These are phyloP conservation scores for Saturnia pavonia DNA, from an alignment of 2,888 invertebrate species.

Conservation along the genomic window DNA sequence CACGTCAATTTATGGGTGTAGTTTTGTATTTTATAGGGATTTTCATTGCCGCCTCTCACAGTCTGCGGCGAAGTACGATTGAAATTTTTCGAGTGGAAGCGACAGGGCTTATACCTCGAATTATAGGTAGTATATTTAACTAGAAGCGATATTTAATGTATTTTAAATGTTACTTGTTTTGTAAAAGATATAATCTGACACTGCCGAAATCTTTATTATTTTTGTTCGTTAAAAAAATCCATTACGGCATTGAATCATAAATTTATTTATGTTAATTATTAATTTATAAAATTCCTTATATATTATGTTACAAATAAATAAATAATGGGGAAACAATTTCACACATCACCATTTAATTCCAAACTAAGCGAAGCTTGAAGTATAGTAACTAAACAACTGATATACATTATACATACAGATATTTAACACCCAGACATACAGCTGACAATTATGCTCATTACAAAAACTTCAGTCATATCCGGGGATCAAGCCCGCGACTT, in stretches of 20 bases:
- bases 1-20: constrained; percentile 43
- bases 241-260: background rate
- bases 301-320: too few relatives aligned
- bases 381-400: too few relatives aligned
- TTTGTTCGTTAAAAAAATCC: too few relatives aligned
- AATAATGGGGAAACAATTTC: too few relatives aligned
- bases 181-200: background rate
- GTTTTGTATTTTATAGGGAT: constrained; percentile 73
- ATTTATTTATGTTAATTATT: background rate
- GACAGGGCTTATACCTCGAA: constrained; percentile 54
- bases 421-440: too few relatives aligned
- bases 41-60: constrained; percentile 59
- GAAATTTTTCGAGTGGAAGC: constrained; percentile 80
- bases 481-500: too few relatives aligned
- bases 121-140: constrained; percentile 22
- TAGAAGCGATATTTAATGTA: constrained; percentile 32
- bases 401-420: too few relatives aligned
- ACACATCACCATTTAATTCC: too few relatives aligned
- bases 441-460: too few relatives aligned
- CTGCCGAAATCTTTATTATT: background rate
- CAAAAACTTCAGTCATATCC: too few relatives aligned
- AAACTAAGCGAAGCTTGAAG: too few relatives aligned
- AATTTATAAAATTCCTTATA: background rate
- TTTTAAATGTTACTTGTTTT: background rate
- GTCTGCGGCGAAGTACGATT: constrained; percentile 71